Evolutionary conservation across 2,113 vertebrate genomes (phyloP).

Genomic region (Ailuropoda melanoleuca): DNA sequence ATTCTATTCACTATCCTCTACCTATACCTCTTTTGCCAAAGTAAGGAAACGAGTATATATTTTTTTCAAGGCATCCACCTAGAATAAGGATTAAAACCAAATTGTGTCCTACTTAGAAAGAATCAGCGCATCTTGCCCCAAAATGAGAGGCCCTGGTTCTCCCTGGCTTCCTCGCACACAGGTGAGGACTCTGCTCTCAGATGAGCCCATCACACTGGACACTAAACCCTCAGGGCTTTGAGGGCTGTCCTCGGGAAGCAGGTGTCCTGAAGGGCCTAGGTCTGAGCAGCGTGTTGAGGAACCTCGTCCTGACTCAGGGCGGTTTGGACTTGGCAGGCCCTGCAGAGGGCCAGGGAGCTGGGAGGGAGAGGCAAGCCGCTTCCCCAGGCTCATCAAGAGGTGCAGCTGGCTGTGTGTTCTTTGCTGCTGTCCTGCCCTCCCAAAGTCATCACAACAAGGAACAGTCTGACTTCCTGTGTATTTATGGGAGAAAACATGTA

Average conservation of each 20-base stretch:
- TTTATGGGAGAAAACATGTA: not conserved
- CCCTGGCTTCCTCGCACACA: not conserved
- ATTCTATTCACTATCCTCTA: not conserved
- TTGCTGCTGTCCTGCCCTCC: not conserved
- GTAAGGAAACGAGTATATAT: not conserved
- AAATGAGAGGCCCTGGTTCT: not conserved
- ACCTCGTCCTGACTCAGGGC: not conserved
- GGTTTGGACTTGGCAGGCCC: not conserved
- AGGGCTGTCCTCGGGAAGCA: not conserved
- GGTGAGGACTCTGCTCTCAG: not conserved
- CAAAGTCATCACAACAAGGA: not conserved
- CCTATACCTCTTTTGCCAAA: not conserved
- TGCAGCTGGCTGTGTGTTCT: not conserved
- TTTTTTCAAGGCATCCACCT: not conserved
- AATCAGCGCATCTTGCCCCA: not conserved
- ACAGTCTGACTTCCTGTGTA: not conserved
- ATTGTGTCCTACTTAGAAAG: not conserved
- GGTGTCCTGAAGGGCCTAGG: not conserved
- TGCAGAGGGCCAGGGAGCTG: not conserved
- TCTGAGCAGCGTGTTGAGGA: not conserved
- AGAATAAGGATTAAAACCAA: not conserved
- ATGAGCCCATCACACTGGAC: not conserved
- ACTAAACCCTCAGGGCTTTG: fast-evolving
- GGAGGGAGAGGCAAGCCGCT: not conserved
- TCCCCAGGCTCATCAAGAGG: not conserved